Conservation (phyloP, 2,113 vertebrate species). For the Coryphaenoides rupestris region DNA sequence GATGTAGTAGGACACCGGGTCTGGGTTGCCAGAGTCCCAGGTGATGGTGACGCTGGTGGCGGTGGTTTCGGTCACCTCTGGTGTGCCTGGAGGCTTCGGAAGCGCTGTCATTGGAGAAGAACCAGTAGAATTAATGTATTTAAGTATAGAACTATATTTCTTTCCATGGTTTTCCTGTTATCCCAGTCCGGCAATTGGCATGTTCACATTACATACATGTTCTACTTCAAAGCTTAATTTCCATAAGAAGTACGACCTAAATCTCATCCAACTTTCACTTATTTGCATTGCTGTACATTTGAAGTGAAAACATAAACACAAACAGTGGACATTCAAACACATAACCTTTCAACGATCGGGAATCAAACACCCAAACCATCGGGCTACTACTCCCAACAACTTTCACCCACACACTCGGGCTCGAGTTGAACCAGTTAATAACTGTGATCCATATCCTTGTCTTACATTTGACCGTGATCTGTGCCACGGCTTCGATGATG, state of each 20-base stretch:
- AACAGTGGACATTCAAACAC: no score
- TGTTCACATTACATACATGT: background rate
- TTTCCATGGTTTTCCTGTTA: no score
- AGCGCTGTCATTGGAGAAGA: slow-evolving; percentile 73
- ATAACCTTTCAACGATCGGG: no score
- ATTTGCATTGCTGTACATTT: background rate
- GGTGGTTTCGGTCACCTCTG: slow-evolving; percentile 93
- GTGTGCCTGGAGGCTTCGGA: slow-evolving; percentile 92
- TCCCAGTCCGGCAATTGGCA: no score
- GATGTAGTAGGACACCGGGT: slow-evolving; percentile 92
- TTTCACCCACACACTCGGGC: no score
- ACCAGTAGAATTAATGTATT: background rate
- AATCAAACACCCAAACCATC: no score
- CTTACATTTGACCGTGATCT: slow-evolving; percentile 89
- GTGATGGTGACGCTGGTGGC: slow-evolving; percentile 98
- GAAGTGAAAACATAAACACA: background rate
- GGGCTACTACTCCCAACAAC: no score
- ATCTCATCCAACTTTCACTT: background rate
- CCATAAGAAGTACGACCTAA: background rate
- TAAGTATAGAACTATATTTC: background rate
- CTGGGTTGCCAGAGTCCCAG: slow-evolving; percentile 97
- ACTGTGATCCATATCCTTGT: background rate
- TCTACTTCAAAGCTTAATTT: background rate
- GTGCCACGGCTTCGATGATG: slow-evolving; percentile 93
- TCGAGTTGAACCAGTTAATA: no score